A percentile compares a stretch with the other conserved stretches of the same genome.
These are phyloP conservation scores for Polyploca ridens DNA, from an alignment of 2,888 invertebrate genomes.

Conservation along the genomic window DNA sequence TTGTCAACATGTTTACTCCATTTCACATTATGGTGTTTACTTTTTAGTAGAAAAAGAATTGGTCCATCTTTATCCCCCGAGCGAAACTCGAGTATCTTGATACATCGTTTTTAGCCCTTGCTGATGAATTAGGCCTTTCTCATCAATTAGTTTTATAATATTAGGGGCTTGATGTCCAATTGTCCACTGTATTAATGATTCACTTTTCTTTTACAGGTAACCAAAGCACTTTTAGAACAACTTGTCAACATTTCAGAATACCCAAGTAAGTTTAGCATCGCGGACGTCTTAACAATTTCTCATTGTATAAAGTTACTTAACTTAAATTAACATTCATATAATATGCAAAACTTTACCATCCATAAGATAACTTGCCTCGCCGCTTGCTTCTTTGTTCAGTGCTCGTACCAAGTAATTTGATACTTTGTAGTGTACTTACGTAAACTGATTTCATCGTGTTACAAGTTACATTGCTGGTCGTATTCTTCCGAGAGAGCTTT, in stretches of 20 bases:
- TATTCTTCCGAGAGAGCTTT: background rate
- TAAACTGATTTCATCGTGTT: background rate
- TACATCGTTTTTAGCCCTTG: too few relatives aligned
- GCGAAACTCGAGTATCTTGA: too few relatives aligned
- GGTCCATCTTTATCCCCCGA: background rate
- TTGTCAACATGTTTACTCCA: conserved; percentile 17
- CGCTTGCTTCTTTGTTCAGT: conserved; percentile 4
- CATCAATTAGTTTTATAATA: too few relatives aligned
- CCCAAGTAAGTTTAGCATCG: background rate
- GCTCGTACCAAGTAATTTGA: conserved; percentile 7
- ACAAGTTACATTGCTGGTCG: background rate
- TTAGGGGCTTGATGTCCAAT: too few relatives aligned
- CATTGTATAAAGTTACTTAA: background rate
- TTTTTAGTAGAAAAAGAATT: background rate
- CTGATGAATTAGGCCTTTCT: too few relatives aligned
- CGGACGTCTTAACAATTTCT: background rate
- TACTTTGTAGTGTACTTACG: background rate
- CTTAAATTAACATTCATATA: background rate
- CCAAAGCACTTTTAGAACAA: background rate
- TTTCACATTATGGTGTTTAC: background rate
- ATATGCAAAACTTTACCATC: conserved; percentile 1
- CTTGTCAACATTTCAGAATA: background rate
- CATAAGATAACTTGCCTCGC: background rate
- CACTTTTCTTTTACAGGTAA: background rate
- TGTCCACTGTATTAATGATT: background rate